Percentiles rank a stretch among this genome's conserved stretches.
Conservation (phyloP, 1,140 invertebrate species). For the Trachymyrmex septentrionalis region DNA sequence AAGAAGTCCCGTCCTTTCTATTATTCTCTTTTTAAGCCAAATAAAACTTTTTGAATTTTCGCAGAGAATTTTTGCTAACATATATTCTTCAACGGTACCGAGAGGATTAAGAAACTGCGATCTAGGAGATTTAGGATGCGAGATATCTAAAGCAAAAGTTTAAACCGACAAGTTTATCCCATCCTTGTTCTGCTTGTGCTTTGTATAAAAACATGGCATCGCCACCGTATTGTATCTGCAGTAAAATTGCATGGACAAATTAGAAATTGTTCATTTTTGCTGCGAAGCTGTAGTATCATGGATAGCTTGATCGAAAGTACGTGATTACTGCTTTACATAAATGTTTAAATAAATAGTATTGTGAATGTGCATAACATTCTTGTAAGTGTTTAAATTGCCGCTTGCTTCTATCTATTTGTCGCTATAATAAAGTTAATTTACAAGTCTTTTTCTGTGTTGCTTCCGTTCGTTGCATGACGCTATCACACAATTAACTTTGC, state of each 20-base stretch:
- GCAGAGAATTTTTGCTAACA: too few species aligned
- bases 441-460: background rate
- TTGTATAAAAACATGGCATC: slow-evolving; percentile 30
- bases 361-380: slow-evolving; percentile 3
- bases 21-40: background rate
- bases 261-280: background rate
- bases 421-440: background rate
- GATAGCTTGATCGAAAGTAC: background rate
- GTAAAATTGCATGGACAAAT: slow-evolving; percentile 47
- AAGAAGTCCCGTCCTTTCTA: background rate
- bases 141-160: slow-evolving; percentile 15
- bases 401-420: background rate
- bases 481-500: slow-evolving; percentile 17
- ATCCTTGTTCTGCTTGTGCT: slow-evolving; percentile 30
- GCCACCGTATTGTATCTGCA: slow-evolving; percentile 46
- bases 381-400: background rate
- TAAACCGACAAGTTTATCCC: slow-evolving; percentile 40
- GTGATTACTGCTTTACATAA: slow-evolving; percentile 35
- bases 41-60: slow-evolving; percentile 8
- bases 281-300: background rate
- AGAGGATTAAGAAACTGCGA: slow-evolving; percentile 22
- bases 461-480: slow-evolving; percentile 20
- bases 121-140: slow-evolving; percentile 34
- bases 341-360: background rate
- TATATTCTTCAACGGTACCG: background rate